phyloP scores from a whole-genome alignment of 2,888 invertebrate species.

The Platynereis dumerilii region DNA sequence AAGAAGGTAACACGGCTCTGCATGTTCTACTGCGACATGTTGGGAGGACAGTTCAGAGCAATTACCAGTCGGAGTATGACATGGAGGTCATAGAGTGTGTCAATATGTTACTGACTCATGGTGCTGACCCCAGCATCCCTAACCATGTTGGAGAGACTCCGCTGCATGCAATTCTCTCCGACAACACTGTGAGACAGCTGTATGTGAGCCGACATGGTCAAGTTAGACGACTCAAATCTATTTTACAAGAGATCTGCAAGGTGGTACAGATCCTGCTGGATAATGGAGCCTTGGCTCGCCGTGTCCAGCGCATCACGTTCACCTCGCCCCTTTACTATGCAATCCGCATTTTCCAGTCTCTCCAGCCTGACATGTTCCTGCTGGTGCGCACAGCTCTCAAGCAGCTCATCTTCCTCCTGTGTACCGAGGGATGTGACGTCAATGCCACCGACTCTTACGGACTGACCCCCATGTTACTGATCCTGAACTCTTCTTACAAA shows the following conservation, averaged over 20 bases:
- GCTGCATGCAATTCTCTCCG: constrained; percentile 64
- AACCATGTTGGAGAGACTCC: constrained; percentile 74
- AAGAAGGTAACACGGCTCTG: constrained; percentile 76
- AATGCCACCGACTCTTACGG: constrained; percentile 38
- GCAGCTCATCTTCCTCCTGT: constrained; percentile 37
- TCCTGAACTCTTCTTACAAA: constrained; percentile 33
- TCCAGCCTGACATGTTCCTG: constrained; percentile 42
- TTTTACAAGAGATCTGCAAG: constrained; percentile 38
- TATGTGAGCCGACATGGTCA: constrained; percentile 40
- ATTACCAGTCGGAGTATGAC: constrained; percentile 44
- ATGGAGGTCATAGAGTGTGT: constrained; percentile 53
- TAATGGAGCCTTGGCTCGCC: constrained; percentile 36
- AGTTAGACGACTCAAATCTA: constrained; percentile 37
- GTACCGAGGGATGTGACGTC: constrained; percentile 35
- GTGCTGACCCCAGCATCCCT: constrained; percentile 53
- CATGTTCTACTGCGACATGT: constrained; percentile 38
- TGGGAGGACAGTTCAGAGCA: constrained; percentile 37
- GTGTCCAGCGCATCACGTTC: constrained; percentile 30
- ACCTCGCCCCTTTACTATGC: constrained; percentile 42
- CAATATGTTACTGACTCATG: constrained; percentile 52
- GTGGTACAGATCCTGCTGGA: constrained; percentile 38
- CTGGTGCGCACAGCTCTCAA: constrained; percentile 38
- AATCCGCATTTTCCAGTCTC: constrained; percentile 39
- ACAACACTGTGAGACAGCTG: constrained; percentile 34
- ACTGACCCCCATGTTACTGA: constrained; percentile 35